phyloP scores from a whole-genome alignment of 2,888 invertebrate genomes.

The Drosophila multiciliata region DNA sequence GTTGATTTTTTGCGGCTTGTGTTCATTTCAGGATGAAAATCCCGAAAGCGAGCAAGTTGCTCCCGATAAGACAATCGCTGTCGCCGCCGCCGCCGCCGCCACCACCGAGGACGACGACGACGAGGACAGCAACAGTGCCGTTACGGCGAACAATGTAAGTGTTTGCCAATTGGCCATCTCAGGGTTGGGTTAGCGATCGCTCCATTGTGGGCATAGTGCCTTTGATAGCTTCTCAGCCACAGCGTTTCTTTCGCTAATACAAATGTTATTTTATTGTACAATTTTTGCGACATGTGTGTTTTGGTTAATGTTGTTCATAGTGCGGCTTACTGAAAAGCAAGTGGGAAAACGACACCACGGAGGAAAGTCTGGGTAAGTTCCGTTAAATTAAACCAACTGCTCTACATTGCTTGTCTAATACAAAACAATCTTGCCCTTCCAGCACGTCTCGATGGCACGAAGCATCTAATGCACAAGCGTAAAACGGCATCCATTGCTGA shows the following conservation, averaged over 20 bases:
- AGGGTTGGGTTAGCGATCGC: slow-evolving; percentile 9
- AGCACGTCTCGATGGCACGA: slow-evolving; percentile 97
- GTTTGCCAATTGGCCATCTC: slow-evolving; percentile 18
- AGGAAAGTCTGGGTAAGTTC: slow-evolving; percentile 92
- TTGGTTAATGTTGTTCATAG: slow-evolving; percentile 59
- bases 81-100: slow-evolving; percentile 17
- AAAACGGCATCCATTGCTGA: slow-evolving; percentile 92
- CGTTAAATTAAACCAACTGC: neutral
- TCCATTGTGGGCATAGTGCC: slow-evolving; percentile 3
- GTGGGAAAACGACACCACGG: slow-evolving; percentile 95
- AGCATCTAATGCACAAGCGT: slow-evolving; percentile 87
- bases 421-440: slow-evolving; percentile 83
- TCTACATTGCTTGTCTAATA: neutral
- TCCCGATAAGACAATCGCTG: slow-evolving; percentile 19
- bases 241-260: slow-evolving; percentile 21
- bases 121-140: slow-evolving; percentile 65
- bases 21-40: slow-evolving; percentile 78
- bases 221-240: slow-evolving; percentile 1
- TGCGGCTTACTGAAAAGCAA: slow-evolving; percentile 87
- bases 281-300: slow-evolving; percentile 41
- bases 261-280: slow-evolving; percentile 29
- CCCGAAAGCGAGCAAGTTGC: slow-evolving; percentile 49
- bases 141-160: slow-evolving; percentile 63
- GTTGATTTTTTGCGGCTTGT: slow-evolving; percentile 67
- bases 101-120: slow-evolving; percentile 26